Base-by-base conservation (phyloP, 1,140 invertebrate species). In the Drosophila biarmipes region DNA sequence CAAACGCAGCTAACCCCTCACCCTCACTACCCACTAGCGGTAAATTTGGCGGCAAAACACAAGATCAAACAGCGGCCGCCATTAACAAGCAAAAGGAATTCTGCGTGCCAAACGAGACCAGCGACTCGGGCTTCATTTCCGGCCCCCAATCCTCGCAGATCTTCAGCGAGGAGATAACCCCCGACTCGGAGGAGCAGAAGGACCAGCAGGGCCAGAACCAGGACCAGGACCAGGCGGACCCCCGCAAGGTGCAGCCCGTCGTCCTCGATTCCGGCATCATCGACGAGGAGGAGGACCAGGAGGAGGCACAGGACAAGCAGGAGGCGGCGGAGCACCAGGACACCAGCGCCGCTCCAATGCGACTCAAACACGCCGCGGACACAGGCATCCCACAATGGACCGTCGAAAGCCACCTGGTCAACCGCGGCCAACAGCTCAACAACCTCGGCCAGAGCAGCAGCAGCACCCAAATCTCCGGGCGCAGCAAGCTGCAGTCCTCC, bases 81-180 rank as follows among this genome's bases (percentile, higher is more conserved):
- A 79, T 91, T 71, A 87, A 69, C 68, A 72, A 85, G 52, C 53
- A 89, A 63, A 81, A 79, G 67, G 71, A 80, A 62, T 91, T 90
- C 80, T 92, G 91, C 72, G 91, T 92, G 58, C 68, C 81, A 71
- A 82, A 75, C 40, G 92, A 92, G 58, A 86, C 91, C 52, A 91
- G 80, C 56, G 93, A 94, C 92, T 93, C 92, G 52, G 92, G 91
- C 56, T 92, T 92, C 48, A 79, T 92, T 49, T 92, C 91, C 21
- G 91, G 91, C 15, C 80, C 86, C 48, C 91, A 91, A 78, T 81
- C 89, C 73, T 68, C 73, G 42, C 82, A 78, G 69, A 87, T 87
- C 43, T 82, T 72, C 52, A 87, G 82, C 62, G 86, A 59, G 62
- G 79, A 87, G 63, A 57, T 90, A 37, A 62, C 35, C 40, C 45